These are phyloP conservation scores for Lumbricus terrestris DNA, from an alignment of 2,888 invertebrate genomes.

Conservation along the genomic window DNA sequence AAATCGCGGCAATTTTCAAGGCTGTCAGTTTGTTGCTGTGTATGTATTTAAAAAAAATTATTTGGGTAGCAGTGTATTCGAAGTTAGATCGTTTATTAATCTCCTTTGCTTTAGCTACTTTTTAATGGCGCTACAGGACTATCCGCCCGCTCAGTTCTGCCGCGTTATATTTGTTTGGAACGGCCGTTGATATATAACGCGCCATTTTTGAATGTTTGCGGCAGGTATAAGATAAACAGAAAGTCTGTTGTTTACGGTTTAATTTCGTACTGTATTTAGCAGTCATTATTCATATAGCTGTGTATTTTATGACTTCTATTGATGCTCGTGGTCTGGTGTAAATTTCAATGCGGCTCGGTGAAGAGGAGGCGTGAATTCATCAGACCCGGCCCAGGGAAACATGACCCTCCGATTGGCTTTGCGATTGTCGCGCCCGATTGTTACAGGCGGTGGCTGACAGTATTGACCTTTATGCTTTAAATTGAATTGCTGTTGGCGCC, in stretches of 20 bases:
- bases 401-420: neutral
- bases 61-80: neutral
- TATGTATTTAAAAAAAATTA: neutral
- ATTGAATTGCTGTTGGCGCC: neutral
- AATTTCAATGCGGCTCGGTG: neutral
- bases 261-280: neutral
- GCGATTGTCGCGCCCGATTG: neutral
- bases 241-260: slow-evolving; percentile 3
- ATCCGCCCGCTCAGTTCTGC: neutral
- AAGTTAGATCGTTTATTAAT: neutral
- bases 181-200: slow-evolving; percentile 22
- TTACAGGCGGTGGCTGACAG: neutral
- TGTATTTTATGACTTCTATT: neutral
- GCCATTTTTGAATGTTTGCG: slow-evolving; percentile 33
- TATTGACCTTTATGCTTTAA: neutral
- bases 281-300: neutral
- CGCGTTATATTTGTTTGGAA: slow-evolving; percentile 3
- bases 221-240: slow-evolving; percentile 12
- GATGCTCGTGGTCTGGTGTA: neutral
- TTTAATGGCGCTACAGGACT: neutral
- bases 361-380: neutral
- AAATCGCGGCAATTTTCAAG: neutral
- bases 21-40: neutral
- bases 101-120: neutral
- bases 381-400: neutral